phyloP scores from a whole-genome alignment of 2,113 vertebrate species.

The Sceloporus tristichus region DNA sequence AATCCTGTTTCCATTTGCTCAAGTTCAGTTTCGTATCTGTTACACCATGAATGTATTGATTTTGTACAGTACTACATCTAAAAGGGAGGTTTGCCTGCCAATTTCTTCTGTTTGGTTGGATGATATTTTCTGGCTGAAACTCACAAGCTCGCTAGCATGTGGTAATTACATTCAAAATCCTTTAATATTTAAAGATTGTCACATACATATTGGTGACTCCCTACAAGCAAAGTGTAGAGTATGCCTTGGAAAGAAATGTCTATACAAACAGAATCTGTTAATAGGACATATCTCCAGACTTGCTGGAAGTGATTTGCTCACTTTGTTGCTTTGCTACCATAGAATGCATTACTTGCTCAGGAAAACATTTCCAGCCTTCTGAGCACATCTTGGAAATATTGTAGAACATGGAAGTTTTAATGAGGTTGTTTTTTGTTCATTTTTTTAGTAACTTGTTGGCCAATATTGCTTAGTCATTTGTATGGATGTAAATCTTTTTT shows the following conservation, averaged over 20 bases:
- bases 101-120: not conserved
- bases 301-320: not conserved
- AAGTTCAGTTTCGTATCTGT: not conserved
- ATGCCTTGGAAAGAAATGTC: not conserved
- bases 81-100: not conserved
- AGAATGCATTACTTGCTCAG: not conserved
- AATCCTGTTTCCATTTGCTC: not conserved
- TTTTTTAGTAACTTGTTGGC: not conserved
- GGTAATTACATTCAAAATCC: not conserved
- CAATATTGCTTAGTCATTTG: no score
- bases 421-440: not conserved
- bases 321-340: not conserved
- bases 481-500: no score
- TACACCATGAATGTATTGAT: not conserved
- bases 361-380: not conserved
- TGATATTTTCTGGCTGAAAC: not conserved
- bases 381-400: not conserved
- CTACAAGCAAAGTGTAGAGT: not conserved
- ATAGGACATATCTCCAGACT: not conserved
- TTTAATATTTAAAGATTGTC: not conserved
- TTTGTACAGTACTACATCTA: not conserved
- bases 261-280: not conserved
- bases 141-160: not conserved
- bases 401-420: not conserved
- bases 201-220: no score